Base-by-base conservation (phyloP, 1,140 invertebrate genomes). In the Ctenoplectra terminalis region DNA sequence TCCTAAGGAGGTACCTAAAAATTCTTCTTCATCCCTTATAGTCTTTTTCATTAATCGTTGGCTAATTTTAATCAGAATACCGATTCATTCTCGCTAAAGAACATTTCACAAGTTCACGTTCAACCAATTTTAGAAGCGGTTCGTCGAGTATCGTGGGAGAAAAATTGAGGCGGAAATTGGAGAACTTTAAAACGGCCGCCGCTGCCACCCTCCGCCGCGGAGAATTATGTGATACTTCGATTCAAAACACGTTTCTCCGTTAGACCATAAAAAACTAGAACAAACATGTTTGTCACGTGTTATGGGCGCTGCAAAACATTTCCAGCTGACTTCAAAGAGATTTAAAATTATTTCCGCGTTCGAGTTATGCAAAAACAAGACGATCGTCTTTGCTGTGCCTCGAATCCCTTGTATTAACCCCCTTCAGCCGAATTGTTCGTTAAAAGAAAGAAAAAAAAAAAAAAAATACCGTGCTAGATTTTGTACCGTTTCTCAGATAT, bases 161-260 rank as follows among this genome's bases (percentile, higher is more conserved):
- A 63, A 80, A 80, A 80, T 80, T 61, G 69, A 34, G 15, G 23
- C 34, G 29, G 70, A 80, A 80, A 58, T 80, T 37, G 34, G 37
- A 13, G 37, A 80, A 80, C 31, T 64, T 73, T 34, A 80, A 78
- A 66, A 56, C 60, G 37, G 37, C 61, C 46, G 20, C 5, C 37
- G 17, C 50, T 34, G 20, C 46, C 50, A 23, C 43, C 34, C 23
- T n/a, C 26, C 34, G n/a, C 31, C 13, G 5, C 34, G 46, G 48
- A 80, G 77, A 80, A 80, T 80, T 80, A 80, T 73, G 77, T 73
- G 77, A 80, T 80, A 80, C 77, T 46, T 54, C 48, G 77, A 80
- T 80, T 80, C 77, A 80, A 80, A 80, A 73, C 77, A 80, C 77
- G 70, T 80, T 80, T 54, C 69, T 50, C 77, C 48, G 70, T 80